Conservation (phyloP, 2,113 vertebrate genomes). For the Nycticebus coucang region DNA sequence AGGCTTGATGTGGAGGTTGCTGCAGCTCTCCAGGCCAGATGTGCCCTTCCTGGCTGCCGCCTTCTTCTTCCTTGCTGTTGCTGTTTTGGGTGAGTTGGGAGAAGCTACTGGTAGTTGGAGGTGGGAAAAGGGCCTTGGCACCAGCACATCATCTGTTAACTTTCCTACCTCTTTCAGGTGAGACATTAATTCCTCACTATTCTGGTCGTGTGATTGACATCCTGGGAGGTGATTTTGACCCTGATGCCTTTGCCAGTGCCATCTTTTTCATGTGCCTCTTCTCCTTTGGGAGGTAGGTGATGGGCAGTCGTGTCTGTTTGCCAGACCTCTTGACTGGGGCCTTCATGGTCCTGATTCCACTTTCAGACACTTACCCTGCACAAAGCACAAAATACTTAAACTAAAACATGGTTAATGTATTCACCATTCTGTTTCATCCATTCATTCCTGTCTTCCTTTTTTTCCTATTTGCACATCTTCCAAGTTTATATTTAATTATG, state of each 20-base stretch:
- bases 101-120: accelerated
- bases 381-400: neutral
- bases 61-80: slow-evolving; percentile 59
- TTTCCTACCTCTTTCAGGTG: slow-evolving; percentile 48
- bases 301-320: neutral
- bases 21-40: slow-evolving; percentile 75
- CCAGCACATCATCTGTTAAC: accelerated
- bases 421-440: accelerated
- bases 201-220: slow-evolving; percentile 72
- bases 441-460: neutral
- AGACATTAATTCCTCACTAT: slow-evolving; percentile 66
- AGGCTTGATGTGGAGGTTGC: slow-evolving; percentile 64
- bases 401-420: neutral
- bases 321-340: neutral
- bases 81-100: slow-evolving; percentile 60
- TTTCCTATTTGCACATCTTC: neutral
- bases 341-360: neutral
- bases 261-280: slow-evolving; percentile 71
- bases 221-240: slow-evolving; percentile 70
- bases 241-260: slow-evolving; percentile 61
- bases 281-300: slow-evolving; percentile 68
- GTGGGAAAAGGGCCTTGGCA: neutral
- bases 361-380: neutral
- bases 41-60: slow-evolving; percentile 36
- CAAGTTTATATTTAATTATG: neutral